Conservation (phyloP, 2,797 vertebrate species). For the Thunnus albacares region DNA sequence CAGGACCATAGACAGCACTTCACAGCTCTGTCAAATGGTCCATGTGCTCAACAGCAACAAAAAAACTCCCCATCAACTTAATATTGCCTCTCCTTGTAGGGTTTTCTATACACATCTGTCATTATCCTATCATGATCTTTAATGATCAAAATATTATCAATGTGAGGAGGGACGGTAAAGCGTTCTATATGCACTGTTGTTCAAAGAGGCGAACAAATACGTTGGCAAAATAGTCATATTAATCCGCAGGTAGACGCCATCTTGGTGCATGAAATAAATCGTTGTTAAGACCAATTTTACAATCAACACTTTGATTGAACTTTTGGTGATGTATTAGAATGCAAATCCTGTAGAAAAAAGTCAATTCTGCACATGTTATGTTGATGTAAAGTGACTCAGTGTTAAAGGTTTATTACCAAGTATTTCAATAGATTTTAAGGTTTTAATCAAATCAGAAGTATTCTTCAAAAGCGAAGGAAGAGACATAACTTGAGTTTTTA, state of each 20-base stretch:
- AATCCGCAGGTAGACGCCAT: not conserved
- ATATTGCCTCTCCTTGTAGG: too few species aligned
- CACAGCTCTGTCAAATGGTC: not conserved
- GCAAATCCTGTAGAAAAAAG: not conserved
- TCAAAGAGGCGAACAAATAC: not conserved
- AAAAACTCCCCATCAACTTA: not conserved
- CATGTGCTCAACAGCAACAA: not conserved
- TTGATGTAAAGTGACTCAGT: too few species aligned
- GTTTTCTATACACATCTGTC: not conserved
- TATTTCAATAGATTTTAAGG: too few species aligned
- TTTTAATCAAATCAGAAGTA: too few species aligned
- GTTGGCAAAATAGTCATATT: not conserved
- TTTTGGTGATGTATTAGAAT: too few species aligned
- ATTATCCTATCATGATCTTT: not conserved
- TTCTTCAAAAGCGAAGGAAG: too few species aligned
- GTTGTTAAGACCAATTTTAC: not conserved
- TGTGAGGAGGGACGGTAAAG: not conserved
- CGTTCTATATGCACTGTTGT: not conserved
- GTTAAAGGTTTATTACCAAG: too few species aligned
- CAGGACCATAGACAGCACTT: slow-evolving; percentile 93
- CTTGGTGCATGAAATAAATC: not conserved
- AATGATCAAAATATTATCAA: not conserved
- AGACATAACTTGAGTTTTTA: too few species aligned
- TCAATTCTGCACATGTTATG: too few species aligned
- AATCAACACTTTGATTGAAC: too few species aligned